A percentile compares a stretch with the other conserved stretches of the same genome.
These are phyloP conservation scores for western clawed frog (Xenopus tropicalis) DNA, from an alignment of 2,113 vertebrate genomes.

Conservation along the genomic window UCB_Xtro_10.0 CM004445.2:27539001-27539500, in stretches of 20 bases:
- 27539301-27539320: background rate
- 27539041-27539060: slow-evolving; percentile 55
- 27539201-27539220: slow-evolving; percentile 57
- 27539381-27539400: slow-evolving; percentile 55
- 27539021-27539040: slow-evolving; percentile 62
- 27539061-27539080: slow-evolving; percentile 47
- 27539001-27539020: slow-evolving; percentile 73
- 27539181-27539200: slow-evolving; percentile 52
- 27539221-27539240: slow-evolving; percentile 48
- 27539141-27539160: slow-evolving; percentile 54
- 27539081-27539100: slow-evolving; percentile 54
- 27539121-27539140: slow-evolving; percentile 59
- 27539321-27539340: slow-evolving; percentile 32
- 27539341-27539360: slow-evolving; percentile 59
- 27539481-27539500: slow-evolving; percentile 41
- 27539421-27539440: slow-evolving; percentile 43
- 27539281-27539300: slow-evolving; percentile 46
- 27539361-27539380: slow-evolving; percentile 47
- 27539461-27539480: slow-evolving; percentile 49
- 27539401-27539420: slow-evolving; percentile 32
- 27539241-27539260: slow-evolving; percentile 41
- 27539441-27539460: slow-evolving; percentile 51
- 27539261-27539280: slow-evolving; percentile 48
- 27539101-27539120: slow-evolving; percentile 46
- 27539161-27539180: slow-evolving; percentile 54